Base-by-base conservation (phyloP, 2,113 vertebrate species). In the Pelmatolapia mariae region DNA sequence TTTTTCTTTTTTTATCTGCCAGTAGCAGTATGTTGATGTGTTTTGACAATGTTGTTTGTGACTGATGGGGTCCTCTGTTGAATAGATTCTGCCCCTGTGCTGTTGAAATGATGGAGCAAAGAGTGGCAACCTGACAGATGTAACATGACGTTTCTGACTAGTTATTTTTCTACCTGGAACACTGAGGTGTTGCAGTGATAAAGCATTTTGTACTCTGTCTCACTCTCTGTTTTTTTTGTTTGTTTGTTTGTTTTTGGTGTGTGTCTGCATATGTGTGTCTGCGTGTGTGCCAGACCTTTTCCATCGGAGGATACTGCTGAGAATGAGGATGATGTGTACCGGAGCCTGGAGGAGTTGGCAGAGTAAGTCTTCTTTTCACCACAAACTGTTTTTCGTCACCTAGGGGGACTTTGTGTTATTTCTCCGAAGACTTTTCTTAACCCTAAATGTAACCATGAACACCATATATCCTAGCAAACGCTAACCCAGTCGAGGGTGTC, bases 341-440 rank as follows among this genome's bases (percentile, higher is more conserved):
- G 99, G 59, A 99, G 99, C 94, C 92, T 99, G 96, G 99, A 99
- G 94, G 99, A 99, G 94, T 94, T 99, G 96, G 99, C 99, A 0
- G 99, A 99, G 99, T 99, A 92, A 98, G 98, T 96, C 82, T 83
- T 11, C 79, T 54, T 38, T 76, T 24, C 47, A 36, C 47, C 31
- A 83, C 56, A 89, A 18, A 63, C 53, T 78, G 57, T 31, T 88
- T 68, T 59, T 54, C 50, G 11, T 68, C 83, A 40, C 82, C 26
- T 22, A 11, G 3, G 33, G 6, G 26, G 66, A 43, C 31, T 54
- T 24, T 79, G 31, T 10, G 52, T 33, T 66, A 9, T 56, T 57
- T 53, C 36, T 53, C 66, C 16, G 2, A 29, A 85, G 76, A 36
- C 22, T 15, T 66, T 33, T 38, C 7, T 6, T 63, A n/a, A 63